Evolutionary conservation across 1,140 invertebrate species (phyloP).

Genomic region (Drosophila lowei): DNA sequence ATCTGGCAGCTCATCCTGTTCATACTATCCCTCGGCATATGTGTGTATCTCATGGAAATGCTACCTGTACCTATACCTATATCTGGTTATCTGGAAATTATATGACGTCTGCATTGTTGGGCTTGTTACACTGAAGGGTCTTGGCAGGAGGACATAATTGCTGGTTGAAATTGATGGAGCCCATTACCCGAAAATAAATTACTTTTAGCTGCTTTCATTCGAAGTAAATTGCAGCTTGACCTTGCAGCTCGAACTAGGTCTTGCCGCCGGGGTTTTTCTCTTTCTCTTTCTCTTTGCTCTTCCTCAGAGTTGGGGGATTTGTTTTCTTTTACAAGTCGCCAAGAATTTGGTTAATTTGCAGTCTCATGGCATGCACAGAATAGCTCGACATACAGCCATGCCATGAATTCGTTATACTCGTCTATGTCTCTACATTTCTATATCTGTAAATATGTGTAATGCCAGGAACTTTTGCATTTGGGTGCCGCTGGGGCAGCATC

Average conservation of each 20-base stretch:
- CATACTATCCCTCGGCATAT: background rate
- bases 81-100: constrained; percentile 38
- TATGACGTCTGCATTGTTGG: constrained; percentile 28
- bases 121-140: constrained; percentile 19
- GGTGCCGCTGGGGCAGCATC: too few relatives aligned
- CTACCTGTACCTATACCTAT: constrained; percentile 47
- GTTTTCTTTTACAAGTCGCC: constrained; percentile 14
- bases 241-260: too few relatives aligned
- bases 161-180: constrained; percentile 35
- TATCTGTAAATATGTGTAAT: constrained; percentile 48
- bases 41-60: constrained; percentile 36
- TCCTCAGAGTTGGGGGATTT: background rate
- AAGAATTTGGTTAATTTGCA: constrained; percentile 49
- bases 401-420: constrained; percentile 47
- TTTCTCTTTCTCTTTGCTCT: constrained; percentile 15
- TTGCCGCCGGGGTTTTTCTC: constrained; percentile 25
- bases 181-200: constrained; percentile 2
- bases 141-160: constrained; percentile 17
- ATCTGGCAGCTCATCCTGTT: constrained; percentile 1
- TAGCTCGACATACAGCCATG: constrained; percentile 30
- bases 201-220: background rate
- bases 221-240: background rate
- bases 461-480: constrained; percentile 1
- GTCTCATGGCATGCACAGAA: constrained; percentile 34
- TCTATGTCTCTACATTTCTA: constrained; percentile 43